Evolutionary conservation across 2,113 vertebrate genomes (phyloP), one percentile per base, ranked within the genome.

Genomic region (Micromys minutus): DNA sequence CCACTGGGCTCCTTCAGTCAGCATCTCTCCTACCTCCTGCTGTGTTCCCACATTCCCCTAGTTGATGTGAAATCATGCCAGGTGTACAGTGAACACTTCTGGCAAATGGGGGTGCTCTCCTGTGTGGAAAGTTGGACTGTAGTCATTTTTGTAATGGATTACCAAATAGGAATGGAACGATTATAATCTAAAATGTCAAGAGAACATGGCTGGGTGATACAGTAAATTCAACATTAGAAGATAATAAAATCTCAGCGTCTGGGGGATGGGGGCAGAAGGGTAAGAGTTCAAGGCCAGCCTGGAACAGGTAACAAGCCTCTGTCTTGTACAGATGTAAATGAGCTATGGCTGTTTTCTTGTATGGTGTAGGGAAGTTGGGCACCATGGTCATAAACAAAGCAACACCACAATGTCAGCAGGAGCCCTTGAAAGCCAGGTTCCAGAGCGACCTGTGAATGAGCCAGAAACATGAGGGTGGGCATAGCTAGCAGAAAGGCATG

Each of bases 391-490:
- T 21, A 47, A 7, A 3, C 0, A 0, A n/a, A 22, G 21, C 52
- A 29, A 26, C 67, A 34, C 4, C 36, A 5, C 5, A 3, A 5
- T 6, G 61, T 50, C 17, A 6, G 52, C 42, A 75, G 65, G 61
- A 36, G 13, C 26, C 36, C 0, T 1, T 1, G 6, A 74, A 52
- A 69, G 57, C 16, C 13, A 3, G 2, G 1, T 13, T 26, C 69
- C 4, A 0, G 11, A n/a, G 47, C 0, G 0, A 31, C 12, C 61
- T 7, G 31, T 24, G 36, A 65, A 5, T 16, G 17, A 71, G 15
- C 52, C 4, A 16, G 61, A 16, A 3, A 9, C 4, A 1, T 0
- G 0, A 47, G 6, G 1, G 4, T 3, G 22, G 63, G 9, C 9
- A 10, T 15, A 0, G 1, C 42, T 29, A 61, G 57, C 26, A 9